These are phyloP conservation scores for Siniperca undulata DNA, from an alignment of 2,797 vertebrate species.

Conservation along the genomic window DNA sequence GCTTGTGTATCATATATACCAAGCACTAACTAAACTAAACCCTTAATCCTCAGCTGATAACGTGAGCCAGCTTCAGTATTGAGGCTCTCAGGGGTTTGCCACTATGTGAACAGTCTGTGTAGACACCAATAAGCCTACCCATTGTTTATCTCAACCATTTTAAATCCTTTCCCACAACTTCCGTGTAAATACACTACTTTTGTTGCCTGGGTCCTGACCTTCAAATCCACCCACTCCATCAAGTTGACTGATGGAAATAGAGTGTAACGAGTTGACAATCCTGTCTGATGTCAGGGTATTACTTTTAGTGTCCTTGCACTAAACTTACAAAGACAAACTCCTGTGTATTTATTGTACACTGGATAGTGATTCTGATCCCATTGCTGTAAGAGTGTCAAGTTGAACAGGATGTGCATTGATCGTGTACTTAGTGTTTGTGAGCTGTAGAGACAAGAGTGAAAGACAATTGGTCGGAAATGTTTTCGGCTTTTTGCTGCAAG, in stretches of 20 bases:
- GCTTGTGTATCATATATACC: slow-evolving; percentile 4
- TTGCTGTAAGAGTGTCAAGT: background rate
- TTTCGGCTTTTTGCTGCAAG: background rate
- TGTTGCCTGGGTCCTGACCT: too few relatives aligned
- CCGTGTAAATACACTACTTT: background rate
- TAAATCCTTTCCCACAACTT: background rate
- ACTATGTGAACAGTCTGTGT: background rate
- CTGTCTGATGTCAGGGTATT: too few relatives aligned
- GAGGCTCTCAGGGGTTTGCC: background rate
- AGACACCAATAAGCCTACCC: background rate
- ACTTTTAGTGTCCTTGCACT: background rate
- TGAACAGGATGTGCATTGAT: background rate
- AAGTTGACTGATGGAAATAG: too few relatives aligned
- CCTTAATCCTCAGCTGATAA: slow-evolving; percentile 21
- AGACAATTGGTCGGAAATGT: background rate
- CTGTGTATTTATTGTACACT: background rate
- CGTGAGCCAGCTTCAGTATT: background rate
- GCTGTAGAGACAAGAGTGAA: background rate
- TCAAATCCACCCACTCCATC: too few relatives aligned
- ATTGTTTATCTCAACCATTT: background rate
- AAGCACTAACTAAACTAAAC: slow-evolving; percentile 5
- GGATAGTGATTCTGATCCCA: background rate
- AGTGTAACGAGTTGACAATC: too few relatives aligned
- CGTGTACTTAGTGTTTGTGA: background rate
- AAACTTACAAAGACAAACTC: background rate